Conservation (phyloP, 2,113 vertebrate genomes). For the Vombatus ursinus region DNA sequence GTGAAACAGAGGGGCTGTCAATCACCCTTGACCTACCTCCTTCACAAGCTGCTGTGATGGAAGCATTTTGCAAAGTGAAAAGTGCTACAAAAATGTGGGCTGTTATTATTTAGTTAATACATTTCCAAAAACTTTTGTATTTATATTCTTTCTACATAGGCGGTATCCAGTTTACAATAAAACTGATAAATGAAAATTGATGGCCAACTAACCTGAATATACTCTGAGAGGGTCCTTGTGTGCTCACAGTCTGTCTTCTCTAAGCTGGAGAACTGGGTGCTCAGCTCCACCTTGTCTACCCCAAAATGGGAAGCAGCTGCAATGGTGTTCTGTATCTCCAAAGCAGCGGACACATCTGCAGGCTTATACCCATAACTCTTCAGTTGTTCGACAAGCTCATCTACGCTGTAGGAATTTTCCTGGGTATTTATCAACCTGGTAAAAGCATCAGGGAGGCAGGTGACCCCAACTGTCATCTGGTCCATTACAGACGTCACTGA, state of each 20-base stretch:
- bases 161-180: background rate
- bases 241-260: conserved; percentile 71
- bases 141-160: background rate
- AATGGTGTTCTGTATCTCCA: conserved; percentile 83
- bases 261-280: conserved; percentile 77
- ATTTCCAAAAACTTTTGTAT: background rate
- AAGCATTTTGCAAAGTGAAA: background rate
- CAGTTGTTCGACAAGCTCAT: conserved; percentile 70
- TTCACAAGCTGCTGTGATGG: background rate
- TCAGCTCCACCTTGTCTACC: conserved; percentile 82
- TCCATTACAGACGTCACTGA: conserved; percentile 82
- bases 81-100: background rate
- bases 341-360: conserved; percentile 78
- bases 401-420: conserved; percentile 61
- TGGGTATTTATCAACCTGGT: conserved; percentile 79
- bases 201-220: conserved; percentile 84
- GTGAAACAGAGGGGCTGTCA: background rate
- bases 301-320: conserved; percentile 84
- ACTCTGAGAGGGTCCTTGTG: conserved; percentile 83
- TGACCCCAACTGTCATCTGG: conserved; percentile 71
- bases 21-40: background rate
- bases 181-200: background rate
- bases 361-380: conserved; percentile 79
- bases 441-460: conserved; percentile 87
- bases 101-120: background rate